These are phyloP conservation scores for Triplophysa dalaica DNA, from an alignment of 2,113 vertebrate species.

Conservation along the genomic window DNA sequence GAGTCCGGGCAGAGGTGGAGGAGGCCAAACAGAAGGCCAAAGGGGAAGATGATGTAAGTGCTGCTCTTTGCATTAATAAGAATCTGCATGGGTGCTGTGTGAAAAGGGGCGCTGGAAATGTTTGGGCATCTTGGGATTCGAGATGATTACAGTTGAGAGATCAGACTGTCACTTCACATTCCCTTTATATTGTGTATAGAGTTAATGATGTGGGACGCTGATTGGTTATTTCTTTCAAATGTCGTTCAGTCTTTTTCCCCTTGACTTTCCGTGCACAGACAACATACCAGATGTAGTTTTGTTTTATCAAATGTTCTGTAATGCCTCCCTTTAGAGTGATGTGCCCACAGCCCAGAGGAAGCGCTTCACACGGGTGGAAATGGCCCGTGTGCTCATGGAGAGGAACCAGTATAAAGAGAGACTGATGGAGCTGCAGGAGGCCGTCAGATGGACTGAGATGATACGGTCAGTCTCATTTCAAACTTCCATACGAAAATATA, in stretches of 20 bases:
- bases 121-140: too few relatives aligned
- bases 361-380: slow-evolving; percentile 95
- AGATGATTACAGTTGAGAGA: too few relatives aligned
- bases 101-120: too few relatives aligned
- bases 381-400: slow-evolving; percentile 98
- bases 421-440: slow-evolving; percentile 98
- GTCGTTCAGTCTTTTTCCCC: too few relatives aligned
- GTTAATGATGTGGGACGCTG: too few relatives aligned
- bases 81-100: neutral
- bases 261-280: too few relatives aligned
- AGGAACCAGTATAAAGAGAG: slow-evolving; percentile 99
- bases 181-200: too few relatives aligned
- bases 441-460: slow-evolving; percentile 98
- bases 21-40: slow-evolving; percentile 87
- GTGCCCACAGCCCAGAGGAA: slow-evolving; percentile 97
- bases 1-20: slow-evolving; percentile 86
- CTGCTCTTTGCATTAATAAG: too few relatives aligned
- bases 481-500: neutral
- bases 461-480: slow-evolving; percentile 80
- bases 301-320: neutral
- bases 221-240: too few relatives aligned
- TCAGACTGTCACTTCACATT: too few relatives aligned
- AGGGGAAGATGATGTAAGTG: slow-evolving; percentile 93
- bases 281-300: neutral
- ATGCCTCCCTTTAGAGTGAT: slow-evolving; percentile 78